phyloP scores from a whole-genome alignment of 2,113 vertebrate species.

The Drymodes brunneopygia region DNA sequence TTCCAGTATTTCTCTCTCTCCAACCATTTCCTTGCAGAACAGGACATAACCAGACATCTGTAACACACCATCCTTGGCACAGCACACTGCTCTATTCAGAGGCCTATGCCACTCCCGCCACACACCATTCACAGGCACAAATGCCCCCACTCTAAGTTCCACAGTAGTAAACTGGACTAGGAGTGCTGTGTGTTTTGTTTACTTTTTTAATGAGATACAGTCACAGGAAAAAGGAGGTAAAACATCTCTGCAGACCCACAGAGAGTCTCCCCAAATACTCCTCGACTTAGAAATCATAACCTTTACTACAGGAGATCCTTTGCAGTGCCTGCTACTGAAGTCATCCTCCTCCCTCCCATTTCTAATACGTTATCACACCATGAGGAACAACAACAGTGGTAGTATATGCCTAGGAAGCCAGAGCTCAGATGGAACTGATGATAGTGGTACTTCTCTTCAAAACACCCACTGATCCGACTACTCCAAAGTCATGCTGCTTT shows the following conservation, averaged over 20 bases:
- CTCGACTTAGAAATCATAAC: not conserved
- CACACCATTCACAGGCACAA: not conserved
- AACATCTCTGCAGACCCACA: not conserved
- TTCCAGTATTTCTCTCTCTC: not conserved
- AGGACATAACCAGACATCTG: not conserved
- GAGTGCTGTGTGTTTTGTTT: not conserved
- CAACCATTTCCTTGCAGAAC: not conserved
- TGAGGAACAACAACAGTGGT: not conserved
- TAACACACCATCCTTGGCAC: not conserved
- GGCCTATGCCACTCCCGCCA: not conserved
- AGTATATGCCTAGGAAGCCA: not conserved
- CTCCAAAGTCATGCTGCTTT: not conserved
- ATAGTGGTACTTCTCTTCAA: not conserved
- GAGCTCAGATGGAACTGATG: not conserved
- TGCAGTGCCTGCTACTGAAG: not conserved
- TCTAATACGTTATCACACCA: not conserved
- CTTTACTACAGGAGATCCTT: not conserved
- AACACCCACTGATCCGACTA: not conserved
- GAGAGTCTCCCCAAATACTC: not conserved
- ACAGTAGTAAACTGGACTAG: not conserved
- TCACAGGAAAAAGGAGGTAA: not conserved
- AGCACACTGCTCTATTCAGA: not conserved
- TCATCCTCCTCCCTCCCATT: not conserved
- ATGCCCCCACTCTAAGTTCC: not conserved
- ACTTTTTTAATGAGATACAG: not conserved